Evolutionary conservation across 1,140 invertebrate species (phyloP), one percentile per base, ranked within the genome.

Genomic region (Pseudachorutes palmiensis): DNA sequence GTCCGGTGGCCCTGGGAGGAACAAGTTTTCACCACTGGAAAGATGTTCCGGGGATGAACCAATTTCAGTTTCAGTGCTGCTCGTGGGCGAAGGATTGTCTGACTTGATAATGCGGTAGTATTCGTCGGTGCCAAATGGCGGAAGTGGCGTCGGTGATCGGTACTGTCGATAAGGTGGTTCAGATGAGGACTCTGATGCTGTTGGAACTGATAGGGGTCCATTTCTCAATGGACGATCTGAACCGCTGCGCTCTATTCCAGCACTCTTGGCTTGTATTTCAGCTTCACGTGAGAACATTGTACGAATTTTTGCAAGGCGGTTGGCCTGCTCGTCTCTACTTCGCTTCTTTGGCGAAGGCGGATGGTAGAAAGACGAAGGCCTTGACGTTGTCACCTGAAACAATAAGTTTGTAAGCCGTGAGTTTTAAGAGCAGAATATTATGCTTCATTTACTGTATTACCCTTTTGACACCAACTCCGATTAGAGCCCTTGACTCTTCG

Each of bases 61-160:
- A 2, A 73, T 26, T 64, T 73, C 69, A 31, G 66, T 66, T 51
- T 70, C 69, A 41, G 68, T 73, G 41, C 64, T 68, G 29, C 67
- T 70, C 30, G 71, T 73, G 31, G 71, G 71, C 3, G 71, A 72
- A 3, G 71, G 71, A 61, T 70, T 70, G 28, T 62, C 62, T 0
- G 71, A 73, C 65, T 73, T 73, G 26, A 73, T 73, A 14, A 73
- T 65, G 24, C 51, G 32, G 55, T 73, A 73, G 49, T 73, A 73
- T 31, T 70, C 71, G 24, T 73, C 68, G 26, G 66, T 62, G 19
- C 69, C 68, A 62, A 70, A 70, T 33, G 69, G 66, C 3, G 71
- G 71, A 5, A 73, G 57, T 26, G 71, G 71, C 9, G 71, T 73
- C 26, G 71, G 71, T 2, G 71, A 69, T 61, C 71, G 48, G 19